Conservation (phyloP, 2,113 vertebrate genomes). For the Amia ocellicauda region DNA sequence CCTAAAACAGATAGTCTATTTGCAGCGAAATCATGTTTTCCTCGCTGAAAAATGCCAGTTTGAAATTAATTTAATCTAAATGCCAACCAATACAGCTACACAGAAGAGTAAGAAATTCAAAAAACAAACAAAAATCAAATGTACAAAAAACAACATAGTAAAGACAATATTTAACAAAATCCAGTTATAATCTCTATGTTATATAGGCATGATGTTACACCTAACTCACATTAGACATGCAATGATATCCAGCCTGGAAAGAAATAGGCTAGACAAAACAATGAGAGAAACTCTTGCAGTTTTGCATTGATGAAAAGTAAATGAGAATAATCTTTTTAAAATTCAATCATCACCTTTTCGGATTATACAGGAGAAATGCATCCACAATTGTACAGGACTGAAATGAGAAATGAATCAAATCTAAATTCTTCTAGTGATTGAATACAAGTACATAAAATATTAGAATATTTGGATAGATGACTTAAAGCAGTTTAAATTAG, state of each 20-base stretch:
- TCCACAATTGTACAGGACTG: not conserved
- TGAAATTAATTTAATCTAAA: not conserved
- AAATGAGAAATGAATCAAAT: not conserved
- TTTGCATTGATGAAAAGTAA: no score
- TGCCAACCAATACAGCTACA: not conserved
- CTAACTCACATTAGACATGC: no score
- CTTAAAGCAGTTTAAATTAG: no score
- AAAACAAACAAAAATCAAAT: not conserved
- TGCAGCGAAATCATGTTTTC: not conserved
- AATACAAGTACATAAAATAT: no score
- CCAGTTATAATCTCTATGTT: not conserved
- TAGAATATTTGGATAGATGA: no score
- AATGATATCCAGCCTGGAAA: no score
- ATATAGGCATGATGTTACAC: no score
- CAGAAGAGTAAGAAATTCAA: not conserved
- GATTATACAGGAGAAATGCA: not conserved
- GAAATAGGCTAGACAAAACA: no score
- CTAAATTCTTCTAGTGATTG: no score
- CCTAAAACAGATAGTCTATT: constrained; percentile 32
- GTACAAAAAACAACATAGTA: not conserved
- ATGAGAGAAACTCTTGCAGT: no score
- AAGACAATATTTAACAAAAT: not conserved
- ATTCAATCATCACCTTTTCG: not conserved
- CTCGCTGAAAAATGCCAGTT: not conserved
- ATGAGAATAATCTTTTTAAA: not conserved